phyloP scores from a whole-genome alignment of 1,140 invertebrate genomes.

The Scaptomyza montana region DNA sequence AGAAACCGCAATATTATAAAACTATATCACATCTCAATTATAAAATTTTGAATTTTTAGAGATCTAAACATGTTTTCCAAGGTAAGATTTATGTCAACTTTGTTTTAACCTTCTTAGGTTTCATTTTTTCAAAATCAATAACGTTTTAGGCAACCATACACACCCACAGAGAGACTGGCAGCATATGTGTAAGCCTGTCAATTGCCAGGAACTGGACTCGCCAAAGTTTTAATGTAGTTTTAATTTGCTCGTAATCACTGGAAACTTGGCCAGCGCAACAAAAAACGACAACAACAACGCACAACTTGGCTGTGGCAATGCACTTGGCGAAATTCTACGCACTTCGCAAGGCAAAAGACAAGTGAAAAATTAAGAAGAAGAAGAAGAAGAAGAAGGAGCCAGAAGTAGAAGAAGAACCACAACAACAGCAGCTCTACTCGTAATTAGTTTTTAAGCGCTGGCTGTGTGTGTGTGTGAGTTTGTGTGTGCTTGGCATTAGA shows the following conservation, averaged over 20 bases:
- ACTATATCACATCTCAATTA: too few relatives aligned
- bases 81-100: constrained; percentile 5
- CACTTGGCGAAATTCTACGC: constrained; percentile 51
- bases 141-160: constrained; percentile 21
- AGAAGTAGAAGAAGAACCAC: constrained; percentile 32
- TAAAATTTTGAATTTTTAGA: too few relatives aligned
- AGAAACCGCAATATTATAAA: too few relatives aligned
- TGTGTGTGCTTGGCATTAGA: constrained; percentile 51
- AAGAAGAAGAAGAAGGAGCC: constrained; percentile 20
- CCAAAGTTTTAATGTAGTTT: constrained; percentile 81
- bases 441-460: constrained; percentile 80
- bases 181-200: constrained; percentile 49
- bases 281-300: constrained; percentile 19
- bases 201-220: constrained; percentile 61
- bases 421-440: constrained; percentile 73
- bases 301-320: constrained; percentile 33
- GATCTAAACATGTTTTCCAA: not conserved
- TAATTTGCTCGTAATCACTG: constrained; percentile 80
- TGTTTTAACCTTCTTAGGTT: constrained; percentile 12
- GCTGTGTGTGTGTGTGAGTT: constrained; percentile 34
- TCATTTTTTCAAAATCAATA: constrained; percentile 54
- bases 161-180: not conserved
- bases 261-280: constrained; percentile 55
- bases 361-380: constrained; percentile 34
- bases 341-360: constrained; percentile 35